Evolutionary conservation across 2,113 vertebrate species (phyloP), one percentile per base, ranked within the genome.

Genomic region (Entelurus aequoreus): DNA sequence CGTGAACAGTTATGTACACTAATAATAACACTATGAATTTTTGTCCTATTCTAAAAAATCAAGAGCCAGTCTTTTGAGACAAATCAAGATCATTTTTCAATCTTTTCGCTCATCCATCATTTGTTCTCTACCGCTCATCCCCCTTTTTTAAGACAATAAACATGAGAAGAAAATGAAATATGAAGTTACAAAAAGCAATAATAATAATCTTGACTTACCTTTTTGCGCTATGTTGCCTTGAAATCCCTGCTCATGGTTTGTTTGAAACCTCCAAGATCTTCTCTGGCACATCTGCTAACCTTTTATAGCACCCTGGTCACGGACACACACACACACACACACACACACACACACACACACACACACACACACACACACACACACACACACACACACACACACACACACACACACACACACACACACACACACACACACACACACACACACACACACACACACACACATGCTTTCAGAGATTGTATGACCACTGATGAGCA

Each of bases 271-370:
- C 53, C 46, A 53, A 13, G 9, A 60, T 36, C 40, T 65, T 52
- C 8, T 49, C 46, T 62, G 62, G 57, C 75, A 56, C 58, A 62
- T 66, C 28, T 57, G 51, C 15, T 46, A 4, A 54, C n/a, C 58
- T 71, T 80, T 74, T 73, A 80, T 66, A 76, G 19, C 49, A 55
- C 19, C 54, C 53, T 63, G 8, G 51, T 10, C 55, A 68, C 49
- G 15, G 35, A 52, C 60, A 66, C 59, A 79, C 44, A 68, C 64
- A 73, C 59, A 76, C 54, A 67, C 15, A 60, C 50, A 73, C 5
- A 57, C 16, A 51, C 60, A 42, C 62, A 73, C 6, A 60, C 16
- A 42, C 62, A 73, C 6, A 60, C 16, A 52, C 60, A 66, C 59
- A 79, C 44, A 68, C 64, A 73, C 59, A 76, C 54, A 67, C 15